A percentile compares a stretch with the other conserved stretches of the same genome.
These are phyloP conservation scores for Clarias magur DNA, from an alignment of 2,113 vertebrate species.

Conservation along the genomic window DNA sequence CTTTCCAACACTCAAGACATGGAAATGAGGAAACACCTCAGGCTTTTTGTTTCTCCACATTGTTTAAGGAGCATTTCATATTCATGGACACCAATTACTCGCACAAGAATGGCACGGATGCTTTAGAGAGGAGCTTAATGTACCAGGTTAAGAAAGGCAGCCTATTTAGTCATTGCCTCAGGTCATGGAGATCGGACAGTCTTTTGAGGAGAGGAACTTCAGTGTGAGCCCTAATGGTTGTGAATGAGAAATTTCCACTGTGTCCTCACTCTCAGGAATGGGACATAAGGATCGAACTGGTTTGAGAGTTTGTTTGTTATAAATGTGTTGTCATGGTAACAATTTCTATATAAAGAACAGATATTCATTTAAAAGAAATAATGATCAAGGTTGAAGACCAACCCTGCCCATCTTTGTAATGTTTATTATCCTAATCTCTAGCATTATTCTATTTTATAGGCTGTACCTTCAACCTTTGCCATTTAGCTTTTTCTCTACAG, in stretches of 20 bases:
- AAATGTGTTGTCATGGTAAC: not conserved
- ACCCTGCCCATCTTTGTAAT: not conserved
- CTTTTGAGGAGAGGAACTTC: slow-evolving; percentile 41
- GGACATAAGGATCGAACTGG: not conserved
- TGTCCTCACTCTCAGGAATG: slow-evolving; percentile 42
- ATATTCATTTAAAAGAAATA: not conserved
- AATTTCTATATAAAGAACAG: not conserved
- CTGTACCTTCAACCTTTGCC: not conserved
- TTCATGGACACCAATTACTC: slow-evolving; percentile 71
- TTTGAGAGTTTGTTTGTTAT: not conserved
- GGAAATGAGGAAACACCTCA: slow-evolving; percentile 71
- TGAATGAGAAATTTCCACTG: slow-evolving; percentile 57
- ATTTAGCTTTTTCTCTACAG: not conserved
- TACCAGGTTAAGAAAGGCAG: slow-evolving; percentile 61
- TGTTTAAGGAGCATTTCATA: slow-evolving; percentile 73
- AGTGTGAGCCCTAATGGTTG: slow-evolving; percentile 31
- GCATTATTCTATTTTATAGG: not conserved
- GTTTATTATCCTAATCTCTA: not conserved
- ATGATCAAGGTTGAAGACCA: not conserved
- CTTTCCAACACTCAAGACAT: slow-evolving; percentile 60
- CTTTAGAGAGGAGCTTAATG: slow-evolving; percentile 67
- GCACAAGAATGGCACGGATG: slow-evolving; percentile 73
- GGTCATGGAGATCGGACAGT: slow-evolving; percentile 50
- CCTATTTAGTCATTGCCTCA: slow-evolving; percentile 57
- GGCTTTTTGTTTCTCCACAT: slow-evolving; percentile 63